Evolutionary conservation across 2,113 vertebrate species (phyloP).

Genomic region (Chaenogobius annularis): DNA sequence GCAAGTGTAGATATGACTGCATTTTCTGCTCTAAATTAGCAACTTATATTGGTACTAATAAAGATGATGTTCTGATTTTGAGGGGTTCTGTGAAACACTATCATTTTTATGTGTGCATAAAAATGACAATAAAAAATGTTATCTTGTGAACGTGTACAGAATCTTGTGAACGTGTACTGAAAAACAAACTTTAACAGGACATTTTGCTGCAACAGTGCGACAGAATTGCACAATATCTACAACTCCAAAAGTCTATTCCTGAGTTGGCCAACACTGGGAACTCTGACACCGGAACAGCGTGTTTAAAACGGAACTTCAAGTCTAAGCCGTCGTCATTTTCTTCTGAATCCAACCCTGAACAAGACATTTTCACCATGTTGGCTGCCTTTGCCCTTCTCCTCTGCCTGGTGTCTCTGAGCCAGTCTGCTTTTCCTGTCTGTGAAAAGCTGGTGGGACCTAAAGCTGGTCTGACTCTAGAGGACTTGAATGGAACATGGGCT

Average conservation of each 20-base stretch:
- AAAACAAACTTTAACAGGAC: not conserved
- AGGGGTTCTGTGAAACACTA: no score
- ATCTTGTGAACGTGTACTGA: not conserved
- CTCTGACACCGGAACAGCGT: not conserved
- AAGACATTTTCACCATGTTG: not conserved
- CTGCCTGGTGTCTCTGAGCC: constrained; percentile 16
- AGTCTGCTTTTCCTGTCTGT: constrained; percentile 36
- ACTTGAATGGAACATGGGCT: constrained; percentile 44
- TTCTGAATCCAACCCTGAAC: not conserved
- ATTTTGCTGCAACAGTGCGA: not conserved
- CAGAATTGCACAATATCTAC: not conserved
- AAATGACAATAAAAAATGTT: no score
- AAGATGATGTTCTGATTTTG: no score
- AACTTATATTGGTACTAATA: no score
- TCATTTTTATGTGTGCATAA: no score
- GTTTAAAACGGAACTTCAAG: not conserved
- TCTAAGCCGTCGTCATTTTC: not conserved
- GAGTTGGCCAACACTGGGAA: not conserved
- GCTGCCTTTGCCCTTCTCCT: not conserved
- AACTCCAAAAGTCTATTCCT: not conserved
- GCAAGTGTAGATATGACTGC: no score
- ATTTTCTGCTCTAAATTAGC: no score
- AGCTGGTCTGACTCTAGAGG: not conserved
- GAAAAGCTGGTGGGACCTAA: constrained; percentile 40
- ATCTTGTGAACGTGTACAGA: no score